Evolutionary conservation across 2,888 invertebrate species (phyloP).

Genomic region (Orthonevra nobilis): DNA sequence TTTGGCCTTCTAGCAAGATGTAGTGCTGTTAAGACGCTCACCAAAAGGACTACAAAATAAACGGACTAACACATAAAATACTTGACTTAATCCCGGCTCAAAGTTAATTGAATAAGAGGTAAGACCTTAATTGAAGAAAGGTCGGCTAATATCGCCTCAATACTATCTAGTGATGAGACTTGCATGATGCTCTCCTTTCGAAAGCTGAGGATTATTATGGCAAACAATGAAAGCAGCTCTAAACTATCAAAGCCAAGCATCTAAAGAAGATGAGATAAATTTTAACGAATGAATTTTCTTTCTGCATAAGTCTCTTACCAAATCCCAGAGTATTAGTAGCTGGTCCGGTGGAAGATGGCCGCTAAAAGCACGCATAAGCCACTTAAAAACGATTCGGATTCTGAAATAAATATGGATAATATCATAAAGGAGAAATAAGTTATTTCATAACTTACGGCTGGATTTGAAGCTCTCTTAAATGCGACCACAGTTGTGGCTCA

Average conservation of each 20-base stretch:
- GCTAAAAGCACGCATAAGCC: slow-evolving; percentile 97
- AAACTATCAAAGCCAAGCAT: slow-evolving; percentile 95
- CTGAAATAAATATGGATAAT: slow-evolving; percentile 81
- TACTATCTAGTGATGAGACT: slow-evolving; percentile 87
- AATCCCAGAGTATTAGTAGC: slow-evolving; percentile 94
- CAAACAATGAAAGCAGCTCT: slow-evolving; percentile 92
- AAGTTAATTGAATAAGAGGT: slow-evolving; percentile 89
- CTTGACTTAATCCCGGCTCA: slow-evolving; percentile 83
- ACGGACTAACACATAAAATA: too few relatives aligned
- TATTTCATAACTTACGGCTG: slow-evolving; percentile 93
- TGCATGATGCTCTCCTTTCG: slow-evolving; percentile 91
- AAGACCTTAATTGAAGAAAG: slow-evolving; percentile 92
- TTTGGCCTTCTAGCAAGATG: background rate
- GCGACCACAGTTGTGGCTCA: slow-evolving; percentile 94
- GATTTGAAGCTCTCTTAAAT: slow-evolving; percentile 92
- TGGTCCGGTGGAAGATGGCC: slow-evolving; percentile 96
- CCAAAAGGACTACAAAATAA: too few relatives aligned
- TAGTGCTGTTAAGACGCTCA: too few relatives aligned
- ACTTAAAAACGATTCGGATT: slow-evolving; percentile 94
- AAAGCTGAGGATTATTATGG: slow-evolving; percentile 91
- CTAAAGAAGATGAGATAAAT: slow-evolving; percentile 65
- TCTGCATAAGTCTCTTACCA: slow-evolving; percentile 80
- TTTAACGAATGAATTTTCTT: background rate
- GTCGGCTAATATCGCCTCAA: slow-evolving; percentile 93
- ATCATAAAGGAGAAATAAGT: too few relatives aligned